A percentile compares a stretch with the other conserved stretches of the same genome.
phyloP scores from a whole-genome alignment of 1,140 invertebrate genomes.

The Nephila pilipes region DNA sequence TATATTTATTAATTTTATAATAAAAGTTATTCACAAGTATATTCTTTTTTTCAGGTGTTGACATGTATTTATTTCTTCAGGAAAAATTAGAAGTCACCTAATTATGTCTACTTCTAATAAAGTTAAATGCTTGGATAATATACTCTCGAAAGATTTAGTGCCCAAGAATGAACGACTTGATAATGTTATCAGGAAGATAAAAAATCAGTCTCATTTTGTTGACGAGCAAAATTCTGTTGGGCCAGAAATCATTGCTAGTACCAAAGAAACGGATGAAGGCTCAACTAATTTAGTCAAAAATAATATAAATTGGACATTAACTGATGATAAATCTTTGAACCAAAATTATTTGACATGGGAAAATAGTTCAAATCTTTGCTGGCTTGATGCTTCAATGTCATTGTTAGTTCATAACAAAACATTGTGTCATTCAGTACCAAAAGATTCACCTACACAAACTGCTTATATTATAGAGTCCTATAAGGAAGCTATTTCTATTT shows the following conservation, averaged over 20 bases:
- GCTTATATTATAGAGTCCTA: constrained; percentile 23
- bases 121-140: constrained; percentile 15
- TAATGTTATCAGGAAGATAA: not conserved
- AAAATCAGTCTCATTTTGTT: not conserved
- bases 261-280: no score
- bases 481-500: constrained; percentile 17
- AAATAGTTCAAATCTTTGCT: constrained; percentile 67
- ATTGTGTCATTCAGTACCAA: not conserved
- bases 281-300: not conserved
- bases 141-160: not conserved
- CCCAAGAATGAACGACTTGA: not conserved
- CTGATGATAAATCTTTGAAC: not conserved
- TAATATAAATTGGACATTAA: not conserved
- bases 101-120: no score
- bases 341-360: constrained; percentile 47
- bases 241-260: no score
- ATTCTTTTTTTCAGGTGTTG: no score
- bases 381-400: constrained; percentile 64
- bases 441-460: not conserved
- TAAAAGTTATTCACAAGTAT: no score
- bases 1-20: no score
- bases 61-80: no score
- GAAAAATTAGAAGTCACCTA: no score
- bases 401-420: constrained; percentile 47
- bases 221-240: not conserved